phyloP scores from a whole-genome alignment of 2,113 vertebrate species.

The Pavo muticus region DNA sequence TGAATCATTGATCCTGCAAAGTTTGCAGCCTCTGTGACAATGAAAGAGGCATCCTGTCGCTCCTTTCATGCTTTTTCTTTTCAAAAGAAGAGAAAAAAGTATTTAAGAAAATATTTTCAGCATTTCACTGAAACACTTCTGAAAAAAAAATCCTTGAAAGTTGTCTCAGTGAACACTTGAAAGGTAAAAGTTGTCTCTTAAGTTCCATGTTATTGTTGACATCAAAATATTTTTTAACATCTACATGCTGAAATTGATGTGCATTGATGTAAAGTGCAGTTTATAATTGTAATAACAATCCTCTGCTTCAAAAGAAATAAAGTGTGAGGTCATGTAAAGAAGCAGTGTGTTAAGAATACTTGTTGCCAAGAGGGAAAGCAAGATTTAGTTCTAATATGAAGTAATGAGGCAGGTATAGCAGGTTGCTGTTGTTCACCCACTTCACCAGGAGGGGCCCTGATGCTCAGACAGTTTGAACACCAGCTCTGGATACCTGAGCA shows the following conservation, averaged over 20 bases:
- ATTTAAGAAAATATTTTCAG: conserved; percentile 50
- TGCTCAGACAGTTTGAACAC: neutral
- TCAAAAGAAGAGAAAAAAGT: conserved; percentile 18
- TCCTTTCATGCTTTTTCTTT: conserved; percentile 53
- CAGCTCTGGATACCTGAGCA: neutral
- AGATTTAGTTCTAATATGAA: neutral
- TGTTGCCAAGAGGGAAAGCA: neutral
- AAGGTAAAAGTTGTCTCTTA: neutral
- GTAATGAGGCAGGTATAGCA: neutral
- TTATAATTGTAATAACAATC: neutral
- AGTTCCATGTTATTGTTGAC: neutral
- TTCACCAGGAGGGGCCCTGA: neutral
- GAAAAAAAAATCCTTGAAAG: conserved; percentile 31
- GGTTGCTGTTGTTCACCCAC: neutral
- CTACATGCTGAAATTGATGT: neutral
- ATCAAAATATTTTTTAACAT: neutral
- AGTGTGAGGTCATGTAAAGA: neutral
- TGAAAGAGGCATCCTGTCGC: neutral
- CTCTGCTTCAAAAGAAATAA: neutral
- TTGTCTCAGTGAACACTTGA: neutral
- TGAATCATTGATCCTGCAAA: conserved; percentile 53
- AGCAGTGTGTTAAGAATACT: neutral
- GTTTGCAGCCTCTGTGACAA: conserved; percentile 42
- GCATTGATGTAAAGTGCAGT: neutral
- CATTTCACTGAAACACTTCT: neutral